Evolutionary conservation across 1,140 invertebrate genomes (phyloP).

Genomic region (Maniola jurtina): DNA sequence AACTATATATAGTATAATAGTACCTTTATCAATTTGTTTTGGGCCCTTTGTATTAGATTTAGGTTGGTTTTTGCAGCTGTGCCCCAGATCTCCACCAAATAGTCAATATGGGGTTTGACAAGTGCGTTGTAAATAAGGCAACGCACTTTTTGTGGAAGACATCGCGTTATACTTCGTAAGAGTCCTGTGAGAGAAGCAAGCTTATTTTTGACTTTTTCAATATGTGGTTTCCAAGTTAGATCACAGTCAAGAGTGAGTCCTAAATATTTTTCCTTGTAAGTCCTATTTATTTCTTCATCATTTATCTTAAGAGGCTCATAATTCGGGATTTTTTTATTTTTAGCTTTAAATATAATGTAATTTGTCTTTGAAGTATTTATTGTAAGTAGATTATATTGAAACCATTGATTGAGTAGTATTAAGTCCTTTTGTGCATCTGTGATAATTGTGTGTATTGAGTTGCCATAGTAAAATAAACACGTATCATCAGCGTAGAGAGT

Average conservation of each 20-base stretch:
- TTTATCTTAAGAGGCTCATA: too few relatives aligned
- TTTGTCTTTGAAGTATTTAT: too few relatives aligned
- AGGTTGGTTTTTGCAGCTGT: constrained; percentile 16
- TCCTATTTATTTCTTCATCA: too few relatives aligned
- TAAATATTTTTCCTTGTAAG: constrained; percentile 43
- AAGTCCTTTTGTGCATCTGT: too few relatives aligned
- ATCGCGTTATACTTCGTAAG: not conserved
- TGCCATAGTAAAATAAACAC: too few relatives aligned
- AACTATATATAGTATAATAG: too few relatives aligned
- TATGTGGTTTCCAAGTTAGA: constrained; percentile 25
- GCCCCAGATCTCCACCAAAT: constrained; percentile 16
- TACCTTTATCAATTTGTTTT: constrained; percentile 7
- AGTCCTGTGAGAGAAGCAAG: constrained; percentile 7
- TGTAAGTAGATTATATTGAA: too few relatives aligned
- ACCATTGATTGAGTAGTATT: too few relatives aligned
- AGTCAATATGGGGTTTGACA: constrained; percentile 15
- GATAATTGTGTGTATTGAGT: too few relatives aligned
- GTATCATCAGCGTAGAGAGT: too few relatives aligned
- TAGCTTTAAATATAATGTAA: too few relatives aligned
- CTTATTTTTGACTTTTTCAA: constrained; percentile 19
- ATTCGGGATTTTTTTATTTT: too few relatives aligned
- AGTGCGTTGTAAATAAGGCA: constrained; percentile 1
- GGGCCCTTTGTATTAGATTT: constrained; percentile 1
- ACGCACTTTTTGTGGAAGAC: not conserved
- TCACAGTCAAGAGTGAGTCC: constrained; percentile 37